Evolutionary conservation across 2,888 invertebrate species (phyloP).

Genomic region (Acleris laterana): DNA sequence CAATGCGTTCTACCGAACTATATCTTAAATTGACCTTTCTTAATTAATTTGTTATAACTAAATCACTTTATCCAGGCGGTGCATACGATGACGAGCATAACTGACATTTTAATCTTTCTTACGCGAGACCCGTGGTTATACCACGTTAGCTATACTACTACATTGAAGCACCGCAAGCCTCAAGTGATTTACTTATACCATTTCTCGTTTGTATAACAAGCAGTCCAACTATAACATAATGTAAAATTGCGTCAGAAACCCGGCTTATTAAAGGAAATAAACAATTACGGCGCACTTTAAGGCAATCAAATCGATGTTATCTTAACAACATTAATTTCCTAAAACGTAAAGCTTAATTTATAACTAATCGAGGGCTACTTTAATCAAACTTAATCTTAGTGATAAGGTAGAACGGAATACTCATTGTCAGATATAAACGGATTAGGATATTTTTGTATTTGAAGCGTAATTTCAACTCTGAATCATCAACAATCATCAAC

Average conservation of each 20-base stretch:
- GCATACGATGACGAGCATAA: too few relatives aligned
- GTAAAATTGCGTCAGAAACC: slow-evolving; percentile 55
- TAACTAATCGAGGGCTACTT: slow-evolving; percentile 12
- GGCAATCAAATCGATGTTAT: slow-evolving; percentile 21
- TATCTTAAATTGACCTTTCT: slow-evolving; percentile 19
- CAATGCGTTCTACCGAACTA: slow-evolving; percentile 19
- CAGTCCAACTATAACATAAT: slow-evolving; percentile 10
- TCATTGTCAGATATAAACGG: slow-evolving; percentile 12
- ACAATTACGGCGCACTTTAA: slow-evolving; percentile 15
- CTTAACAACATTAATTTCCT: slow-evolving; percentile 24
- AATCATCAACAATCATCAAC: slow-evolving; percentile 3
- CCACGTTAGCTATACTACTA: too few relatives aligned
- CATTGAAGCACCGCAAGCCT: too few relatives aligned
- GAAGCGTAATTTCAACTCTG: slow-evolving; percentile 21
- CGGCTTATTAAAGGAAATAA: slow-evolving; percentile 44
- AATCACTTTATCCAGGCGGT: not conserved
- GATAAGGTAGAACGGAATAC: slow-evolving; percentile 22
- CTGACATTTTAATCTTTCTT: too few relatives aligned
- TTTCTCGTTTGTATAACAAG: too few relatives aligned
- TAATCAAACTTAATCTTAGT: slow-evolving; percentile 24
- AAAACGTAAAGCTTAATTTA: slow-evolving; percentile 2
- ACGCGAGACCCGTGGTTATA: too few relatives aligned
- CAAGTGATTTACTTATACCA: too few relatives aligned
- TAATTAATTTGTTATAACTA: slow-evolving; percentile 3
- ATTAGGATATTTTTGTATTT: not conserved